A percentile compares a stretch with the other conserved stretches of the same genome.
Evolutionary conservation across 2,113 vertebrate species (phyloP).

Genomic region (Xenopus borealis): DNA sequence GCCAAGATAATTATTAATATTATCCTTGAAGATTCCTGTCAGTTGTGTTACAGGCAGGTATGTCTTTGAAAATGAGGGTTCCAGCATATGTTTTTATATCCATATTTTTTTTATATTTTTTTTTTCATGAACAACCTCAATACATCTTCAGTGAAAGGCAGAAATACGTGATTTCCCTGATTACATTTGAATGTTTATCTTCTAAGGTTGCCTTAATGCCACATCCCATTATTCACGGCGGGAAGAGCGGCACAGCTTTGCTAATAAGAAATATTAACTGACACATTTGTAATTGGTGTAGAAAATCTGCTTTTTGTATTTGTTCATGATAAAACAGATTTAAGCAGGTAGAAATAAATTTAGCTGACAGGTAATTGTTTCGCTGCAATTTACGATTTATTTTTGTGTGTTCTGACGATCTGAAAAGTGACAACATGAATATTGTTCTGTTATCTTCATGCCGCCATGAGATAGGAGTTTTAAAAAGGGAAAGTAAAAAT

Average conservation of each 20-base stretch:
- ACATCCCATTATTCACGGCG: conserved; percentile 13
- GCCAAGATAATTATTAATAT: too few relatives aligned
- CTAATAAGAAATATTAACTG: conserved; percentile 20
- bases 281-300: conserved; percentile 15
- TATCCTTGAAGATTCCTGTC: too few relatives aligned
- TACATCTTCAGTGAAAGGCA: background rate
- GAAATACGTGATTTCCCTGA: conserved; percentile 6
- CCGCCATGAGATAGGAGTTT: too few relatives aligned
- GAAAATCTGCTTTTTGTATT: conserved; percentile 5
- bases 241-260: background rate
- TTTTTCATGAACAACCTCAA: conserved; percentile 4
- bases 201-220: background rate
- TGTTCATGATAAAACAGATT: conserved; percentile 10
- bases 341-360: background rate
- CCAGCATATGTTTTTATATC: background rate
- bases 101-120: background rate
- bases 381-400: conserved; percentile 4
- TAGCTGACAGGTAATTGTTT: conserved; percentile 11
- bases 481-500: too few relatives aligned
- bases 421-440: background rate
- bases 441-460: too few relatives aligned
- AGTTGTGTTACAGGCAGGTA: too few relatives aligned
- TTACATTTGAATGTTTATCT: conserved; percentile 30
- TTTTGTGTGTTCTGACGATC: background rate
- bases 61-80: background rate